Base-by-base conservation (phyloP, 2,888 invertebrate genomes). In the Crocallis elinguaria region DNA sequence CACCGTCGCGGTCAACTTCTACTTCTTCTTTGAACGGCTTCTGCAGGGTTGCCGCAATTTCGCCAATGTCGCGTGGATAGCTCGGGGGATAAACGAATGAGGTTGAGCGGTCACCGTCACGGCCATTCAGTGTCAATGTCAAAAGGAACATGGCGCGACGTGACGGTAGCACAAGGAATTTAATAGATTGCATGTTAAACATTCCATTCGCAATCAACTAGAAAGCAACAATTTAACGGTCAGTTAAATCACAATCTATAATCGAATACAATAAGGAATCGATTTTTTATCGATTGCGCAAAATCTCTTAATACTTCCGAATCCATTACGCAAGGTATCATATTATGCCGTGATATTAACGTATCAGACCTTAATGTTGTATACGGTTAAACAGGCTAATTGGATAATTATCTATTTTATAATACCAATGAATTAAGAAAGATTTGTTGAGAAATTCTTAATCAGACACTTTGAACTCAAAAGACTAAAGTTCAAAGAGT, bases 211-310 rank as follows among this genome's bases (percentile, higher is more conserved):
- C 12, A n/a, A 41, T 35, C 32, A 9, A 41, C 11, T 49, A 60
- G 60, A 61, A 60, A 62, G 61, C 49, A 48, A 54, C 30, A 49
- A 54, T 57, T 50, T 60, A 60, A 64, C 61, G 60, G 53, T 58
- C 56, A 62, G 49, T 54, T 51, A 12, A 51, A 58, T 54, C 49
- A 60, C 56, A 49, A 58, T 58, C 56, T 51, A 49, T 57, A 56
- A 60, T 57, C 51, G 57, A 49, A 55, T 19, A 57, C 63, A 62
- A 61, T 57, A 58, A 60, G 62, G 62, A 63, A 66, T 60, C 61
- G 59, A 60, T 60, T 60, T 53, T 55, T 59, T 51, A 62, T 62
- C 59, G 53, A 51, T 66, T 59, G 54, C 57, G 59, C 57, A 57
- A 62, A n/a, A 63, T 55, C 57, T 56, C 32, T 59, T 36, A 53